Percentiles rank a stretch among this genome's conserved stretches.
Evolutionary conservation across 2,797 vertebrate species (phyloP).

Genomic region (Pangasius djambal): DNA sequence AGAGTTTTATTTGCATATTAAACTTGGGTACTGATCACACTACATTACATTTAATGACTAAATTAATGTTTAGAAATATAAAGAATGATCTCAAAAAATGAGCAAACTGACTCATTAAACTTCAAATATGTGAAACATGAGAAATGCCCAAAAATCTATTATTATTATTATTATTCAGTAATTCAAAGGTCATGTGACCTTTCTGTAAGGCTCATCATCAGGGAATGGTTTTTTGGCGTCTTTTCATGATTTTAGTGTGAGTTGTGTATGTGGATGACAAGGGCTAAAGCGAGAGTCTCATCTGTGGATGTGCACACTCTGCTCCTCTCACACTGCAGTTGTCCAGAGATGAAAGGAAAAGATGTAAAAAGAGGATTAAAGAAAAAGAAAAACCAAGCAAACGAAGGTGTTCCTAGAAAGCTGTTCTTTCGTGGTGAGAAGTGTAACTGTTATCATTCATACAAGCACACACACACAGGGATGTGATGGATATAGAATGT

Average conservation of each 20-base stretch:
- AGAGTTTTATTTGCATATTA: not conserved
- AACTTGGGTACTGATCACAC: not conserved
- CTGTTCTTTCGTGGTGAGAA: not conserved
- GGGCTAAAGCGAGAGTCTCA: not conserved
- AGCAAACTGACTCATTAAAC: too few relatives aligned
- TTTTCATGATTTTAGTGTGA: not conserved
- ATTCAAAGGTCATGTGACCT: not conserved
- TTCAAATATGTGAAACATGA: not conserved
- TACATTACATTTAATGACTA: too few relatives aligned
- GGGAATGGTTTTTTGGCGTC: not conserved
- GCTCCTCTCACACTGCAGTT: not conserved
- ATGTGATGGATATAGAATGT: not conserved
- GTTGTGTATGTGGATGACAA: not conserved
- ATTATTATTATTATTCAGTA: not conserved
- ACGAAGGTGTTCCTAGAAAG: not conserved
- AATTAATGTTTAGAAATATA: too few relatives aligned
- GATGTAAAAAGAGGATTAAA: not conserved
- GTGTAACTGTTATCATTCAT: not conserved
- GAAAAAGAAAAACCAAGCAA: not conserved
- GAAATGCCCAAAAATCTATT: not conserved
- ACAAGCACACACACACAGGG: conserved; percentile 1
- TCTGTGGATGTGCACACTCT: not conserved
- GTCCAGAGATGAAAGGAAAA: conserved; percentile 25
- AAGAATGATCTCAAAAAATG: too few relatives aligned
- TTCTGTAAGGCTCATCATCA: not conserved